phyloP scores from a whole-genome alignment of 2,797 vertebrate genomes.

The Sebastes taczanowskii region DNA sequence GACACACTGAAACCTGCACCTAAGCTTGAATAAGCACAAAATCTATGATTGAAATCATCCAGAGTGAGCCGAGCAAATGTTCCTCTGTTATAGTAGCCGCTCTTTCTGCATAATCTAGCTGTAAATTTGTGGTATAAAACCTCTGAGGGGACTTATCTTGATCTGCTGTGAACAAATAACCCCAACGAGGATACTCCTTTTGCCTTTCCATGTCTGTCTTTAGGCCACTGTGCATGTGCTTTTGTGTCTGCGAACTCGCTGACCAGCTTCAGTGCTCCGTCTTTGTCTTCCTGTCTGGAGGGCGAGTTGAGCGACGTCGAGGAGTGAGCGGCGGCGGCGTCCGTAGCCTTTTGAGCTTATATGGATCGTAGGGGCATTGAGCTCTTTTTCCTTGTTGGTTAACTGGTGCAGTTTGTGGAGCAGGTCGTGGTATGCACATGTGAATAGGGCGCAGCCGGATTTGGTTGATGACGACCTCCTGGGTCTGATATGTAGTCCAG shows the following conservation, averaged over 20 bases:
- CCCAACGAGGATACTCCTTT: slow-evolving; percentile 10
- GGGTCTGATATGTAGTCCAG: slow-evolving; percentile 69
- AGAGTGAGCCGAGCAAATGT: slow-evolving; percentile 11
- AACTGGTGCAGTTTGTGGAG: slow-evolving; percentile 79
- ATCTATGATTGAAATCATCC: slow-evolving; percentile 25
- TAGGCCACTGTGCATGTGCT: slow-evolving; percentile 7
- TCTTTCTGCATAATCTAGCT: slow-evolving; percentile 1
- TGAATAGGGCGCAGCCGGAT: slow-evolving; percentile 85
- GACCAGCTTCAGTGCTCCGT: slow-evolving; percentile 25
- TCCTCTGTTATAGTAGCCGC: slow-evolving; percentile 21
- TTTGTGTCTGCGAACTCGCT: slow-evolving; percentile 21
- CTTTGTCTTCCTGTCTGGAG: slow-evolving; percentile 23
- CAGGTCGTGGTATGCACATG: slow-evolving; percentile 87
- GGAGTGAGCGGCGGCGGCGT: slow-evolving; percentile 81
- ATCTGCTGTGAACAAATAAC: slow-evolving; percentile 27
- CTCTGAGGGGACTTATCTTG: slow-evolving; percentile 39
- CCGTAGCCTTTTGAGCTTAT: slow-evolving; percentile 86
- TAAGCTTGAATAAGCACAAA: slow-evolving; percentile 14
- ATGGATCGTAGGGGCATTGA: slow-evolving; percentile 80
- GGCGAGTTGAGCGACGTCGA: slow-evolving; percentile 10
- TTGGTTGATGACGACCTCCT: slow-evolving; percentile 80
- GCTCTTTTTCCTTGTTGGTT: slow-evolving; percentile 74
- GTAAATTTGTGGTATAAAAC: slow-evolving; percentile 36
- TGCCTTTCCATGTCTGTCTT: slow-evolving; percentile 2
- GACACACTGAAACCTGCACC: slow-evolving; percentile 19